These are phyloP conservation scores for Cariama cristata DNA, from an alignment of 2,113 vertebrate genomes.

Conservation along the genomic window DNA sequence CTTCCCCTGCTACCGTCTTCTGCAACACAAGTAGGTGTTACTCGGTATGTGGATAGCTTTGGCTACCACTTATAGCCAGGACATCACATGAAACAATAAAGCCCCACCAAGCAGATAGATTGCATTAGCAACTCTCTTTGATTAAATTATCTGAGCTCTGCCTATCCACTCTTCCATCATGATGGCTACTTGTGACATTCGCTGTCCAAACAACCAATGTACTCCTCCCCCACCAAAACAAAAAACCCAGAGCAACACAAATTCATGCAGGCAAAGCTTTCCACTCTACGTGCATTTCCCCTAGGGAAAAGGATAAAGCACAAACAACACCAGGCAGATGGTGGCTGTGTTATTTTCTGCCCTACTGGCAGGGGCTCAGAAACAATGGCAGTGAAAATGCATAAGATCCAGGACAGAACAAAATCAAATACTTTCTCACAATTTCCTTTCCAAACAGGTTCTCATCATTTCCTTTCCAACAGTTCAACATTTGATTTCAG, in stretches of 20 bases:
- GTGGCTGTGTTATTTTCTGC: constrained; percentile 27
- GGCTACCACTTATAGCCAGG: neutral
- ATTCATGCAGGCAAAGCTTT: neutral
- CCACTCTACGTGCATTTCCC: neutral
- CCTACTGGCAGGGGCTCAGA: neutral
- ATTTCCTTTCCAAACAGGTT: neutral
- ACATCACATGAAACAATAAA: neutral
- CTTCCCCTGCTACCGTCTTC: neutral
- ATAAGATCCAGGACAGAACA: neutral
- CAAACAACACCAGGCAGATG: constrained; percentile 3
- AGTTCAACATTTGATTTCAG: neutral
- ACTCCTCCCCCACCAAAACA: too few species aligned
- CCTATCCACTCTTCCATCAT: neutral
- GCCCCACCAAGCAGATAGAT: neutral
- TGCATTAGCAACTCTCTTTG: neutral
- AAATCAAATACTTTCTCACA: neutral
- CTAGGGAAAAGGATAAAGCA: neutral
- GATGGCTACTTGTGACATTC: neutral
- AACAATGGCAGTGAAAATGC: neutral
- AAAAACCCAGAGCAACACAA: neutral
- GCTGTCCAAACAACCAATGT: neutral
- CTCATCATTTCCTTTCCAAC: neutral
- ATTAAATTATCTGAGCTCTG: neutral
- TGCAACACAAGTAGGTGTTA: neutral
- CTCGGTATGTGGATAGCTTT: neutral